Evolutionary conservation across 2,113 vertebrate genomes (phyloP).

Genomic region (Pterocles orientalis): DNA sequence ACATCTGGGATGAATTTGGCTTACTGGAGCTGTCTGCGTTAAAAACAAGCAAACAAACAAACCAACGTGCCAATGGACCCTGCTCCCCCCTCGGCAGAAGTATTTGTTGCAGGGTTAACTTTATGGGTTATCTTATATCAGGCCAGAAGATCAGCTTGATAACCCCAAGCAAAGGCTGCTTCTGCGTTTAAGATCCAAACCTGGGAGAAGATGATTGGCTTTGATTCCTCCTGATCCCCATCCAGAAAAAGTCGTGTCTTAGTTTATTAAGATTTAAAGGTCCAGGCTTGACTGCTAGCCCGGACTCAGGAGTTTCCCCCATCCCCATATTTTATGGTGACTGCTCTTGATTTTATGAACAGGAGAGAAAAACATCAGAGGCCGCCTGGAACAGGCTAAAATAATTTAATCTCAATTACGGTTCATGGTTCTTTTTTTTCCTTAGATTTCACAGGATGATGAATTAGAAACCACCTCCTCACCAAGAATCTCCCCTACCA

Average conservation of each 20-base stretch:
- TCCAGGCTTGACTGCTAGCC: background rate
- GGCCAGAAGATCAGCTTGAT: background rate
- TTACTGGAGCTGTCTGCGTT: background rate
- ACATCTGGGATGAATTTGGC: conserved; percentile 5
- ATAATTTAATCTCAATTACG: background rate
- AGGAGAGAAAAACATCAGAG: background rate
- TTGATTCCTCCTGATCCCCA: background rate
- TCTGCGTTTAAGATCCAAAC: background rate
- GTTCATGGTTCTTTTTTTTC: background rate
- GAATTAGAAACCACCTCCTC: background rate
- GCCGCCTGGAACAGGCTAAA: background rate
- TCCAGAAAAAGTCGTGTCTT: background rate
- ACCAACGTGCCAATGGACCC: background rate
- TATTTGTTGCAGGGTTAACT: background rate
- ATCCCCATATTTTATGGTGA: background rate
- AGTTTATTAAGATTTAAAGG: background rate
- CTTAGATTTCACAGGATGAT: background rate
- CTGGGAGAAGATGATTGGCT: background rate
- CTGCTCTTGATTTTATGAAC: background rate
- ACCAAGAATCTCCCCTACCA: background rate
- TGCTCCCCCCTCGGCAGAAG: background rate
- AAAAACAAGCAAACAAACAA: conserved; percentile 11
- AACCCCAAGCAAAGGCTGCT: background rate
- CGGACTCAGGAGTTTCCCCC: background rate
- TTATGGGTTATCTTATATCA: background rate